These are phyloP conservation scores for Trichomycterus rosablanca DNA, from an alignment of 2,113 vertebrate species.

Conservation along the genomic window DNA sequence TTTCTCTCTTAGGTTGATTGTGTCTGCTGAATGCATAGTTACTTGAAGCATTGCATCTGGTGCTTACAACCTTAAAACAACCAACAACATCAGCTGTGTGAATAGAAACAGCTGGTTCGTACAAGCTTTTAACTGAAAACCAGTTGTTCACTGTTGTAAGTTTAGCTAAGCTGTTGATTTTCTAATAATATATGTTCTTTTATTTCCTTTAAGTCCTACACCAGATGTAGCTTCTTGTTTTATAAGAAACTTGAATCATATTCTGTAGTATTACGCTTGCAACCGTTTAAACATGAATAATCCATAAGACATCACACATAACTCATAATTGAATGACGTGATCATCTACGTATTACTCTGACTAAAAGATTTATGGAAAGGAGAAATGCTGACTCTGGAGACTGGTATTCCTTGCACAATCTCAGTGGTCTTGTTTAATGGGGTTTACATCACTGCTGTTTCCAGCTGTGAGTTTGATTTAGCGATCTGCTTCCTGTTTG, in stretches of 20 bases:
- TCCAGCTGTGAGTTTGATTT: constrained; percentile 10
- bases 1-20: too few relatives aligned
- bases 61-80: not conserved
- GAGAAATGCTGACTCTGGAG: not conserved
- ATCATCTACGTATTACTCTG: not conserved
- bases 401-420: not conserved
- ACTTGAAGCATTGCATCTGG: too few relatives aligned
- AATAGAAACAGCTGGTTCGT: not conserved
- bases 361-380: not conserved
- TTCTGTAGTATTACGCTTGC: not conserved
- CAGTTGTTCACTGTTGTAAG: not conserved
- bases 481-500: constrained; percentile 3
- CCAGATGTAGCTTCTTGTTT: not conserved
- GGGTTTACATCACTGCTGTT: not conserved
- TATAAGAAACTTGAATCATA: not conserved
- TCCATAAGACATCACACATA: constrained; percentile 1
- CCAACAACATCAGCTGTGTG: not conserved
- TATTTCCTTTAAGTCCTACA: not conserved
- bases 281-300: not conserved
- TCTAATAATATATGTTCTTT: not conserved
- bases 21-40: too few relatives aligned
- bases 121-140: not conserved
- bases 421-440: not conserved
- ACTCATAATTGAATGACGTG: not conserved
- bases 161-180: not conserved